Conservation (phyloP, 1,140 invertebrate species). For the Drosophila micromelanica region DNA sequence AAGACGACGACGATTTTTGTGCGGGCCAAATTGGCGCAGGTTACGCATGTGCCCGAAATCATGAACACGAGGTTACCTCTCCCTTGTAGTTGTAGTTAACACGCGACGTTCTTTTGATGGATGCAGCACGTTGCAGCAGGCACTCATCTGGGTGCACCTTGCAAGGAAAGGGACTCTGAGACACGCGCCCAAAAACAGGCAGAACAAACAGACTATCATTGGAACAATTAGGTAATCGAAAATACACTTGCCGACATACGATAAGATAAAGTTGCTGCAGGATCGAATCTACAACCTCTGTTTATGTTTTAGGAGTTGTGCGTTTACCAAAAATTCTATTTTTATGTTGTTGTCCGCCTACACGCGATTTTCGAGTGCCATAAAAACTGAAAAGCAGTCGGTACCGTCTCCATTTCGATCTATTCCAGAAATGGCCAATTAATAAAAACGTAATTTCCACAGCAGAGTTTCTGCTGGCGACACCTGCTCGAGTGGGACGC, state of each 20-base stretch:
- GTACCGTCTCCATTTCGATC: slow-evolving; percentile 18
- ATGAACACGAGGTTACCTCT: slow-evolving; percentile 52
- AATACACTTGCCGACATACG: slow-evolving; percentile 72
- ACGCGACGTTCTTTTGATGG: slow-evolving; percentile 62
- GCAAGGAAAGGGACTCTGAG: slow-evolving; percentile 21
- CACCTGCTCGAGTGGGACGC: slow-evolving; percentile 57
- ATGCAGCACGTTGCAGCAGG: slow-evolving; percentile 67
- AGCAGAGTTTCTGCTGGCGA: slow-evolving; percentile 53
- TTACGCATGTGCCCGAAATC: slow-evolving; percentile 78
- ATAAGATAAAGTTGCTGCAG: slow-evolving; percentile 61
- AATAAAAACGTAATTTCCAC: slow-evolving; percentile 76
- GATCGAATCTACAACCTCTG: slow-evolving; percentile 10
- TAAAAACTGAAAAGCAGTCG: slow-evolving; percentile 43
- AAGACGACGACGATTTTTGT: slow-evolving; percentile 40
- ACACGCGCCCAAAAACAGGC: slow-evolving; percentile 55
- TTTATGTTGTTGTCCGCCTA: slow-evolving; percentile 48
- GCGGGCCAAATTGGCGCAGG: slow-evolving; percentile 76
- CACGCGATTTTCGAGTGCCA: slow-evolving; percentile 70
- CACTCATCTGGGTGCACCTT: slow-evolving; percentile 44
- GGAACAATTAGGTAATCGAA: slow-evolving; percentile 63
- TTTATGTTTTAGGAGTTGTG: slow-evolving; percentile 30
- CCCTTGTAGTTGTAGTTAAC: slow-evolving; percentile 30
- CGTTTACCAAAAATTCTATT: slow-evolving; percentile 39
- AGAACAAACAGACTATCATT: slow-evolving; percentile 20
- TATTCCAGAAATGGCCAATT: slow-evolving; percentile 56